A percentile compares a stretch with the other conserved stretches of the same genome.
phyloP scores from a whole-genome alignment of 2,888 invertebrate genomes.

The Orthosia gracilis region DNA sequence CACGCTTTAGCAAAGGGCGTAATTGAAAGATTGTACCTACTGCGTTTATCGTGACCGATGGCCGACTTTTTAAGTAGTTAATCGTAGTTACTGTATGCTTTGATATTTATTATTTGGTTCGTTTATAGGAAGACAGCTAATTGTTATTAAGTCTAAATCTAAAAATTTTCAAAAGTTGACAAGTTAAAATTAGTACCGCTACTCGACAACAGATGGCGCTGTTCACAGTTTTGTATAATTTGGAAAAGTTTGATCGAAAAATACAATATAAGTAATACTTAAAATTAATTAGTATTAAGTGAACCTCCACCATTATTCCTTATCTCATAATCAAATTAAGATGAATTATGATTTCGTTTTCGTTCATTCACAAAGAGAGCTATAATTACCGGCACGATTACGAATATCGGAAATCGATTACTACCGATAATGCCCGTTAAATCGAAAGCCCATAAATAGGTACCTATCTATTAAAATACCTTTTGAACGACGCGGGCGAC shows the following conservation, averaged over 20 bases:
- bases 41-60: neutral
- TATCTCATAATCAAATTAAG: constrained; percentile 46
- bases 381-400: constrained; percentile 58
- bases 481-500: constrained; percentile 18
- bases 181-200: constrained; percentile 63
- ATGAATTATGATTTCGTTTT: constrained; percentile 37
- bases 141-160: neutral
- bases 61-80: neutral
- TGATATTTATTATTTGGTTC: neutral
- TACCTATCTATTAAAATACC: constrained; percentile 67
- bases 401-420: constrained; percentile 59
- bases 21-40: constrained; percentile 45
- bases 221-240: neutral
- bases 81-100: neutral
- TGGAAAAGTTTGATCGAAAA: neutral
- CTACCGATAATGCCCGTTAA: constrained; percentile 65
- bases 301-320: constrained; percentile 46
- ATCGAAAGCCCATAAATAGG: constrained; percentile 70
- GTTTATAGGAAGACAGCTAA: too few relatives aligned
- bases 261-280: constrained; percentile 34
- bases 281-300: constrained; percentile 44
- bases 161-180: neutral
- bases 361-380: constrained; percentile 38
- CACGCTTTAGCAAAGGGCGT: constrained; percentile 16
- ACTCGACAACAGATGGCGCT: constrained; percentile 82